Evolutionary conservation across 2,113 vertebrate species (phyloP), one percentile per base, ranked within the genome.

Genomic region (Lepisosteus osseus): DNA sequence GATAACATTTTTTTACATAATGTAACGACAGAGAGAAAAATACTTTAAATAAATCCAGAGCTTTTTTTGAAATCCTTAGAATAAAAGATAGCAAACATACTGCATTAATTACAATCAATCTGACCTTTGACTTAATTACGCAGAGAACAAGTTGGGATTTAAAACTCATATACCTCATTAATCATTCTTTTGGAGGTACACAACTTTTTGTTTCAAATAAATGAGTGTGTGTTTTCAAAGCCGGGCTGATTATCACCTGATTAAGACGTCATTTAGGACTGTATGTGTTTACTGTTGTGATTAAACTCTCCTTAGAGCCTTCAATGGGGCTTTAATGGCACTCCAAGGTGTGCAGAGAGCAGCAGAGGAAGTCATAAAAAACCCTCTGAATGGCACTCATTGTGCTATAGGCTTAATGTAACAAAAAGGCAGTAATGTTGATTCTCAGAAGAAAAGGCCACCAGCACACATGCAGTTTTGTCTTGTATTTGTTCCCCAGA

Each of bases 171-270:
- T 17, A 29, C 47, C 40, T 73, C 68, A 73, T 78, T 54, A 76
- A 78, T 78, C 74, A 75, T 44, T 29, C 71, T 51, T 66, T 57
- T 68, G 12, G 12, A 13, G n/a, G 11, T 5, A 13, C n/a, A 59
- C 11, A 59, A 59, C 56, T 59, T n/a, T 59, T 12, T 12, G 14
- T n/a, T 59, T 59, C n/a, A 13, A 59, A 59, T 59, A 59, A 59
- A 59, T n/a, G 57, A 59, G 57, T 29, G 11, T 29, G 2, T 72
- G 67, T 71, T 77, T 67, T 71, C 51, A 70, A 68, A 61, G 41
- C 45, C 40, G 0, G 29, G 17, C 7, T 81, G 74, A 43, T 75
- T 76, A 77, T 54, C 69, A 73, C 57, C 77, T 78, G 74, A 79
- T 68, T 68, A 74, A 59, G 0, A 0, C 62, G 70, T 66, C 5